Conservation (phyloP, 2,888 invertebrate genomes). For the Copidosoma aretas region DNA sequence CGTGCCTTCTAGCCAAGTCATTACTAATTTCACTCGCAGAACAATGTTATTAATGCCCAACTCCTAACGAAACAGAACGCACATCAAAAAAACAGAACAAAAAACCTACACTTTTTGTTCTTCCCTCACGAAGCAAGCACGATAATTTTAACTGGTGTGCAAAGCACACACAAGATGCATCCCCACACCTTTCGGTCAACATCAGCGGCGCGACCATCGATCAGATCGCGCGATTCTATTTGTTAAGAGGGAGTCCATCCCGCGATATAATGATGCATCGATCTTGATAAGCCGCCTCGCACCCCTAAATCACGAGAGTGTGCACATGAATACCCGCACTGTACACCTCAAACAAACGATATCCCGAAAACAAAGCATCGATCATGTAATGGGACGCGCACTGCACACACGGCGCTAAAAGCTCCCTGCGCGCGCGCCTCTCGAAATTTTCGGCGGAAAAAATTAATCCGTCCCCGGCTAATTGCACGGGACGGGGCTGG, state of each 20-base stretch:
- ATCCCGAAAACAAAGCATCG: slow-evolving; percentile 13
- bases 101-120: too few relatives aligned
- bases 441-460: slow-evolving; percentile 29
- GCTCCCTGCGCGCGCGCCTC: not conserved
- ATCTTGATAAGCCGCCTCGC: slow-evolving; percentile 26
- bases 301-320: slow-evolving; percentile 25
- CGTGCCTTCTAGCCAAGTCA: not conserved
- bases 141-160: not conserved
- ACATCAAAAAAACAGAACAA: not conserved
- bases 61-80: not conserved
- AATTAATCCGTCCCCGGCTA: slow-evolving; percentile 30
- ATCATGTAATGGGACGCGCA: slow-evolving; percentile 5
- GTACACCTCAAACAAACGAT: slow-evolving; percentile 28
- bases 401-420: not conserved
- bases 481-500: slow-evolving; percentile 21
- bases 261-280: slow-evolving; percentile 35
- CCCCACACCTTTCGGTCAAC: not conserved
- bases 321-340: not conserved
- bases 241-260: not conserved
- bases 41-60: not conserved
- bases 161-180: not conserved
- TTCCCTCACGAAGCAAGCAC: too few relatives aligned
- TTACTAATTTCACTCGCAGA: not conserved
- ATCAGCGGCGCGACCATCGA: slow-evolving; percentile 12
- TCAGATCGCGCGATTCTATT: slow-evolving; percentile 7